Base-by-base conservation (phyloP, 2,797 vertebrate species). In the Mionectes olivaceus region DNA sequence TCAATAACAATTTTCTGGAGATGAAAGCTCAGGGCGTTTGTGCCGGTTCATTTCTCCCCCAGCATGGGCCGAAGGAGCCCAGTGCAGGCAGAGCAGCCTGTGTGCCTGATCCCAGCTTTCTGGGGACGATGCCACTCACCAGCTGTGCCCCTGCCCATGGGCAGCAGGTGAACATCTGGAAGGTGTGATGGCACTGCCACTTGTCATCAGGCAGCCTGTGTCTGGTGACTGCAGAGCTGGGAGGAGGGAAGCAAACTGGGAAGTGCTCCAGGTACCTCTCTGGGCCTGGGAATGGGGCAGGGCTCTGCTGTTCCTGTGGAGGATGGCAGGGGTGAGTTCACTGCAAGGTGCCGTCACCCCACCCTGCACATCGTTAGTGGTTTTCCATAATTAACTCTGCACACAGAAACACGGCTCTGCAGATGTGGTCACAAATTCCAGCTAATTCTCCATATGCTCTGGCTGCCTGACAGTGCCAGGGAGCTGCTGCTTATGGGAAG, bases 361-460 rank as follows among this genome's bases (percentile, higher is more conserved):
- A 0, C 44, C 37, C 35, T 19, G 7, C 3, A 11, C 73, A 17
- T 57, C 7, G 2, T 61, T 64, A 8, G 7, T 94, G 95, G 85
- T 76, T 96, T 96, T 94, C 83, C 14, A 2, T 97, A 94, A 97
- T 97, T 96, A 97, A 85, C 93, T 91, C 94, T 10, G 23, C 80
- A 53, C 50, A 10, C 84, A 83, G 90, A 87, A 94, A 92, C 25
- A 16, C 7, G 24, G 8, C 93, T 94, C 91, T 95, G 83, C 96
- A 96, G 97, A 93, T 94, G 94, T 35, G 10, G 76, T 68, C 22
- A 2, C 95, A 90, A 94, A 95, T 97, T 96, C 89, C 88, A 93
- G 85, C 95, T 97, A 87, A 93, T 96, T 97, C 93, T 91, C 97
- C 96, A 84, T 96, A 89, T 97, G 96, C 87, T 93, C 82, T 86